phyloP scores from a whole-genome alignment of 2,888 invertebrate genomes.

The Electrophaes corylata region DNA sequence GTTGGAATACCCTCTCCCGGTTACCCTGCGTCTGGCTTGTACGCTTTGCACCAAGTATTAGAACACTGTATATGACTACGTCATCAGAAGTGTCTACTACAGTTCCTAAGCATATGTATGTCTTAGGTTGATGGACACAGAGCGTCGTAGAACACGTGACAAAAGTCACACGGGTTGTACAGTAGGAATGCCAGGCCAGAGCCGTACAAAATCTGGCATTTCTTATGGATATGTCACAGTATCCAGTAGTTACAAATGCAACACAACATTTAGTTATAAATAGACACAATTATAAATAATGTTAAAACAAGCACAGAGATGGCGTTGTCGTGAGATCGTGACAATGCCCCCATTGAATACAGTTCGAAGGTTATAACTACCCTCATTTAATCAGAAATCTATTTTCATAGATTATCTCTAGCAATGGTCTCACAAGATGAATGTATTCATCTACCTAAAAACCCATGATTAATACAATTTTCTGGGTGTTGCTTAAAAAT shows the following conservation, averaged over 20 bases:
- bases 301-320: slow-evolving; percentile 15
- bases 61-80: no score
- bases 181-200: background rate
- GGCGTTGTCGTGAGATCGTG: background rate
- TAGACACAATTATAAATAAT: slow-evolving; percentile 3
- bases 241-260: background rate
- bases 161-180: no score
- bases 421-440: background rate
- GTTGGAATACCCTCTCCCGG: no score
- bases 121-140: no score
- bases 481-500: background rate
- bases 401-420: background rate
- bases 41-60: no score
- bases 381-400: background rate
- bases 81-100: no score
- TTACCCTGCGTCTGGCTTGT: no score
- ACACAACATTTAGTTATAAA: background rate
- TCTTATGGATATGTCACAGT: background rate
- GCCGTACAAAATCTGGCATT: background rate
- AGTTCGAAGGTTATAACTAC: background rate
- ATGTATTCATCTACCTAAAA: background rate
- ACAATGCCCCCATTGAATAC: slow-evolving; percentile 10
- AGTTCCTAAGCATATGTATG: no score
- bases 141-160: no score
- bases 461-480: slow-evolving; percentile 11